Percentiles rank a stretch among this genome's conserved stretches.
These are phyloP conservation scores for Drosophila macrothrix DNA, from an alignment of 2,888 invertebrate species.

Conservation along the genomic window DNA sequence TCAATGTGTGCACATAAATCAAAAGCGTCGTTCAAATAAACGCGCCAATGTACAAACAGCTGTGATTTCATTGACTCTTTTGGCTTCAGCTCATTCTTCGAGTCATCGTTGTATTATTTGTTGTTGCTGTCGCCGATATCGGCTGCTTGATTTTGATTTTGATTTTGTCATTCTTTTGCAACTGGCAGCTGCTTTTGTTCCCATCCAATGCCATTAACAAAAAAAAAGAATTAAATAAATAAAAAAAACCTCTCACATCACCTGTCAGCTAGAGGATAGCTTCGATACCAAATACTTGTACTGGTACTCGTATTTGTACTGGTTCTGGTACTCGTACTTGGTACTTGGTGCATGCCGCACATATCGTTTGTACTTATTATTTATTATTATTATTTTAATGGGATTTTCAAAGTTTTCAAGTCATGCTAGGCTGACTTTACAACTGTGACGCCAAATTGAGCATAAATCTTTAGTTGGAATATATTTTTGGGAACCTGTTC, in stretches of 20 bases:
- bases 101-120: conserved; percentile 1
- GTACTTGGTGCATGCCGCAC: background rate
- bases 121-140: background rate
- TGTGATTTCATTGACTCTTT: conserved; percentile 49
- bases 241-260: conserved; percentile 3
- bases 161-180: conserved; percentile 36
- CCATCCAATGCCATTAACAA: conserved; percentile 8
- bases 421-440: background rate
- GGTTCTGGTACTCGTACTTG: background rate
- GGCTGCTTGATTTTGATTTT: background rate
- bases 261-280: conserved; percentile 14
- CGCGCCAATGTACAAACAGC: conserved; percentile 42
- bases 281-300: conserved; percentile 1
- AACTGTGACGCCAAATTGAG: background rate
- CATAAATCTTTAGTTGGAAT: background rate
- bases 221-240: background rate
- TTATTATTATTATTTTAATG: background rate
- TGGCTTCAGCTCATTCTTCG: conserved; percentile 2
- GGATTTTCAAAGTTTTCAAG: background rate
- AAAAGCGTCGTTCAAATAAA: conserved; percentile 23
- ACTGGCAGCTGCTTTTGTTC: conserved; percentile 39
- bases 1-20: conserved; percentile 40
- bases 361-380: background rate
- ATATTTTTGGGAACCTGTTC: background rate
- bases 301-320: background rate